Conservation (phyloP, 2,113 vertebrate species). For the Tretioscincus oriximinensis region DNA sequence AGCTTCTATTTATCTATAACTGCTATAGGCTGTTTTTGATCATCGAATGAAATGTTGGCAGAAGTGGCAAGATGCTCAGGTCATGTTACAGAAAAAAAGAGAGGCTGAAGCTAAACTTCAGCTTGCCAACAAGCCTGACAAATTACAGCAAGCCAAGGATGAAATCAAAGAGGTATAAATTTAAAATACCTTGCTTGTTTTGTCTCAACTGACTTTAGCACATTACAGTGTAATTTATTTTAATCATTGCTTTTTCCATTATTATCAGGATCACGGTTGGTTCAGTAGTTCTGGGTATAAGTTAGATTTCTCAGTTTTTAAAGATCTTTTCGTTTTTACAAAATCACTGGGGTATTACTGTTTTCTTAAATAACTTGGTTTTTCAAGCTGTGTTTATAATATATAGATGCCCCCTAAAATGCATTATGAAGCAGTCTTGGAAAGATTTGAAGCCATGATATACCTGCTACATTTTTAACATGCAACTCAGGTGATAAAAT, state of each 20-base stretch:
- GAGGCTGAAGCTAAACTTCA: conserved; percentile 96
- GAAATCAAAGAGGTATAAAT: conserved; percentile 92
- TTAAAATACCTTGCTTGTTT: conserved; percentile 19
- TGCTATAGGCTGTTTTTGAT: conserved; percentile 87
- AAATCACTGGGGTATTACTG: background rate
- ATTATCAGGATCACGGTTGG: conserved; percentile 36
- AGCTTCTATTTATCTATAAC: background rate
- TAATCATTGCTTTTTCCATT: conserved; percentile 57
- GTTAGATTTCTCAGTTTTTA: conserved; percentile 30
- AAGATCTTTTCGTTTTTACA: conserved; percentile 33
- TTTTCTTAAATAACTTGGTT: background rate
- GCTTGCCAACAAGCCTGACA: conserved; percentile 94
- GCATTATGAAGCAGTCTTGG: too few relatives aligned
- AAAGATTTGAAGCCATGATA: too few relatives aligned
- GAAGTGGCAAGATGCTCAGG: conserved; percentile 95
- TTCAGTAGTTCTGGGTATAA: background rate
- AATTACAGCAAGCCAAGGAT: conserved; percentile 96
- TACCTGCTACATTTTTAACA: too few relatives aligned
- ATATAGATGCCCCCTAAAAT: too few relatives aligned
- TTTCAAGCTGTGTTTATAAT: background rate
- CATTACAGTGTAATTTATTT: conserved; percentile 64
- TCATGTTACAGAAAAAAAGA: conserved; percentile 93
- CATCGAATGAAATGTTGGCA: conserved; percentile 97
- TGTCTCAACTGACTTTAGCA: conserved; percentile 59
- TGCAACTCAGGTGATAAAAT: too few relatives aligned